Evolutionary conservation across 2,797 vertebrate genomes (phyloP).

Genomic region (Sebastiscus tertius): DNA sequence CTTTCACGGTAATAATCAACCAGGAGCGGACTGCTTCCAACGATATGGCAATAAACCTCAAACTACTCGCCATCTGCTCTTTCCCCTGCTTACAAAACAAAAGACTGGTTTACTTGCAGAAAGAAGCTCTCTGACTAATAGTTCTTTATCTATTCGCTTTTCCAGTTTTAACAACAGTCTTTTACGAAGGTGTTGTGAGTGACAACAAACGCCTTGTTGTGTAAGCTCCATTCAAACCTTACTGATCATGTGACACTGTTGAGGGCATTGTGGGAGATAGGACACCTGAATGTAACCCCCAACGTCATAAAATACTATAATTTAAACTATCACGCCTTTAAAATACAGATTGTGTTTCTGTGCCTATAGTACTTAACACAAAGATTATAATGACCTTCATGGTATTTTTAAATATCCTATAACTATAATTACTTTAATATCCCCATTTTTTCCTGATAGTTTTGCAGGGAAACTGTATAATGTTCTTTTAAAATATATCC

Average conservation of each 20-base stretch:
- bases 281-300: slow-evolving; percentile 1
- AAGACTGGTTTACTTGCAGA: not conserved
- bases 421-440: not conserved
- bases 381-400: slow-evolving; percentile 32
- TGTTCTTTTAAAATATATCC: not conserved
- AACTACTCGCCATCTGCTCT: not conserved
- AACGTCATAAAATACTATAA: not conserved
- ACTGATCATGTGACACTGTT: slow-evolving; percentile 13
- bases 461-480: not conserved
- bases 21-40: not conserved
- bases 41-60: slow-evolving; percentile 32
- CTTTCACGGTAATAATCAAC: slow-evolving; percentile 65
- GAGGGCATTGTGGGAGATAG: slow-evolving; percentile 16
- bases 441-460: not conserved
- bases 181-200: slow-evolving; percentile 48
- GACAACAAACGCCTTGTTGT: slow-evolving; percentile 69
- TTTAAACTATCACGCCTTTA: not conserved
- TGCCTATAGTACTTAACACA: not conserved
- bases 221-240: slow-evolving; percentile 39
- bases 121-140: not conserved
- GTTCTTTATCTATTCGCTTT: not conserved
- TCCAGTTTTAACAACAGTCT: not conserved
- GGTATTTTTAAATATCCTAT: not conserved
- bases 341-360: not conserved
- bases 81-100: slow-evolving; percentile 17